Conservation (phyloP, 2,888 invertebrate species). For the Phyto melanocephala region DNA sequence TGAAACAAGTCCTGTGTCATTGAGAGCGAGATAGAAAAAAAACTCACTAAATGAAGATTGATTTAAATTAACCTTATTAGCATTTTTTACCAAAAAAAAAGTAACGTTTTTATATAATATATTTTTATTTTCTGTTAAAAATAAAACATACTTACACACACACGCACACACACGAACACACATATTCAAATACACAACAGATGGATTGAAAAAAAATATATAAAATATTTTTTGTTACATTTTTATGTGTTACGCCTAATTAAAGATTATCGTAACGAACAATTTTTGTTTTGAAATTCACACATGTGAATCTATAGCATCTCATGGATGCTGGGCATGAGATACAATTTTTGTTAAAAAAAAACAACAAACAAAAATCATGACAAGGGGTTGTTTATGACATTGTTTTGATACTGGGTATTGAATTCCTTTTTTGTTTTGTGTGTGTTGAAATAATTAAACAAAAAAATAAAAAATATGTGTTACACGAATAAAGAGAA, state of each 20-base stretch:
- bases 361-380: constrained; percentile 14
- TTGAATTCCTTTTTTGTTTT: constrained; percentile 16
- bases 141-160: neutral
- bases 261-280: constrained; percentile 44
- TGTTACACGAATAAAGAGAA: constrained; percentile 7
- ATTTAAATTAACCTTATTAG: constrained; percentile 57
- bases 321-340: constrained; percentile 19
- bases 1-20: constrained; percentile 16
- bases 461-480: neutral
- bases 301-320: constrained; percentile 30
- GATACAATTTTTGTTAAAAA: constrained; percentile 14
- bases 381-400: constrained; percentile 60
- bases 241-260: constrained; percentile 60
- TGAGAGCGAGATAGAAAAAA: neutral
- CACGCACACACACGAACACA: neutral
- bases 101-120: constrained; percentile 41
- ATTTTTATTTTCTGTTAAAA: neutral
- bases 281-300: constrained; percentile 41
- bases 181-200: neutral
- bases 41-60: constrained; percentile 44
- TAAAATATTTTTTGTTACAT: constrained; percentile 33
- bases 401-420: constrained; percentile 35
- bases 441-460: constrained; percentile 42
- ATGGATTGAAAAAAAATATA: constrained; percentile 39
- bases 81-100: constrained; percentile 28